Conservation (phyloP, 2,888 invertebrate species). For the Drosophila greeni region DNA sequence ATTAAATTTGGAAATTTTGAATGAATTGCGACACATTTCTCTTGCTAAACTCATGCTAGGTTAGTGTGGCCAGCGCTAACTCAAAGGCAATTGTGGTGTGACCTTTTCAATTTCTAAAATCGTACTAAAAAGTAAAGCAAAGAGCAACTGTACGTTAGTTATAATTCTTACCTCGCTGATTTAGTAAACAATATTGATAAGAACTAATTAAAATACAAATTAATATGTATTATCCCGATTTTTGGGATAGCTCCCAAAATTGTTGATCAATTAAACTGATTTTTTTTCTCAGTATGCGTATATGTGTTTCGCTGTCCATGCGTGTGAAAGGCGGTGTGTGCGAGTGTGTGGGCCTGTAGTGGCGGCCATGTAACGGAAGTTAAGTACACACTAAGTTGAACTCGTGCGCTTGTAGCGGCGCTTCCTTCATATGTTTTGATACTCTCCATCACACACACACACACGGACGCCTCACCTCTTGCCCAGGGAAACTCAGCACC, state of each 20-base stretch:
- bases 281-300: slow-evolving; percentile 2
- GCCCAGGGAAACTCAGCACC: slow-evolving; percentile 9
- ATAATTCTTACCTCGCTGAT: too few species aligned
- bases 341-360: slow-evolving; percentile 20
- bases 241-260: too few species aligned
- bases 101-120: background rate
- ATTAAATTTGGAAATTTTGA: too few species aligned
- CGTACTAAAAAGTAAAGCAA: background rate
- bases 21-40: too few species aligned
- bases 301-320: slow-evolving; percentile 50
- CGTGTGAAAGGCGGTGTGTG: slow-evolving; percentile 51
- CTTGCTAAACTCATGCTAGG: background rate
- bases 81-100: background rate
- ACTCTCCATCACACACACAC: slow-evolving; percentile 31
- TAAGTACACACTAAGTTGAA: slow-evolving; percentile 75
- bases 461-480: slow-evolving; percentile 7
- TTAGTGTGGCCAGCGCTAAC: background rate
- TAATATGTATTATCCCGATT: too few species aligned
- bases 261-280: too few species aligned
- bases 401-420: slow-evolving; percentile 70
- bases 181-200: too few species aligned
- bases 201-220: too few species aligned
- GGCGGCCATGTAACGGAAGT: slow-evolving; percentile 71
- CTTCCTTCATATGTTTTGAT: slow-evolving; percentile 73
- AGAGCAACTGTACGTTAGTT: too few species aligned